Percentiles rank a stretch among this genome's conserved stretches.
These are phyloP conservation scores for Ligdia adustata DNA, from an alignment of 2,888 invertebrate species.

Conservation along the genomic window DNA sequence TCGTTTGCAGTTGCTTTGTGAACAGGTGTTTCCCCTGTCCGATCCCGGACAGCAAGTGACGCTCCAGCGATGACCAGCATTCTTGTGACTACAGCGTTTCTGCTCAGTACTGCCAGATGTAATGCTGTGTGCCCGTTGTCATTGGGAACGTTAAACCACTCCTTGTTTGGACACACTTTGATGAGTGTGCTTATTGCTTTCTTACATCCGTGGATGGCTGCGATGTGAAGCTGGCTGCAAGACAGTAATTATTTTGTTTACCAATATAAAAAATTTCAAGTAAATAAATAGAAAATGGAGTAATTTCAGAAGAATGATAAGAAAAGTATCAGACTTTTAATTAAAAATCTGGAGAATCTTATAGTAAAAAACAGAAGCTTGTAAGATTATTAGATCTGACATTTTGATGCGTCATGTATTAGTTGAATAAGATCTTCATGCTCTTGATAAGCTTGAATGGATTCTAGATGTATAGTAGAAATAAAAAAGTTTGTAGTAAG, in stretches of 20 bases:
- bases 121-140: slow-evolving; percentile 91
- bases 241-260: slow-evolving; percentile 21
- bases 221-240: slow-evolving; percentile 92
- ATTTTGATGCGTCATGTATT: too few species aligned
- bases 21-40: slow-evolving; percentile 92
- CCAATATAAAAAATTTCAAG: too few species aligned
- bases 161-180: slow-evolving; percentile 89
- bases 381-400: too few species aligned
- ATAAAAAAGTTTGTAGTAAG: too few species aligned
- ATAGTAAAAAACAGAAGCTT: too few species aligned
- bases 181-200: slow-evolving; percentile 90
- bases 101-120: slow-evolving; percentile 93
- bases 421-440: too few species aligned
- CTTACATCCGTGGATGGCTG: slow-evolving; percentile 90
- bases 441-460: too few species aligned
- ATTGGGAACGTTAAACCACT: slow-evolving; percentile 91
- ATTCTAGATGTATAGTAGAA: too few species aligned
- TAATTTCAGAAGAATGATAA: too few species aligned
- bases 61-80: slow-evolving; percentile 93
- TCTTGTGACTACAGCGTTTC: slow-evolving; percentile 89
- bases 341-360: too few species aligned
- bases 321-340: too few species aligned
- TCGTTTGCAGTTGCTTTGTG: slow-evolving; percentile 92
- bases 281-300: too few species aligned
- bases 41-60: slow-evolving; percentile 86